Base-by-base conservation (phyloP, 2,888 invertebrate species). In the Drosophila atripex region DNA sequence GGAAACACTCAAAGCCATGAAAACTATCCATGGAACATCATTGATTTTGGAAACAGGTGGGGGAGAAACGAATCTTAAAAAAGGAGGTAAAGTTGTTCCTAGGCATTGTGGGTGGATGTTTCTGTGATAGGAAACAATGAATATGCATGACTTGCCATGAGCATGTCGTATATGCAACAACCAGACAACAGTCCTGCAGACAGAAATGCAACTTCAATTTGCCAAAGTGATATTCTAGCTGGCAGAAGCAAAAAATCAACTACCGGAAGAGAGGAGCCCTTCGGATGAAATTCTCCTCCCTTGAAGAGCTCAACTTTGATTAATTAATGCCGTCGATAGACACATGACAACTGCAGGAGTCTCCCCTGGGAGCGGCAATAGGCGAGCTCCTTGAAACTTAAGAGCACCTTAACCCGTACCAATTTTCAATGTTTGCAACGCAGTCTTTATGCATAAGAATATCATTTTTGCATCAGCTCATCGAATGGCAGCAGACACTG, bases 131-230 rank as follows among this genome's bases (percentile, higher is more conserved):
- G 86, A 85, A 88, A 87, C 89, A 88, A 85, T 85, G 84, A 88
- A 88, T 85, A 85, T 88, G 89, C 80, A 85, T 88, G 88, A 88
- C 75, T 86, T 71, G 66, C 32, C 77, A 71, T 76, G 76, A 80
- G 69, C 84, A 83, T 55, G 68, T 66, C 80, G 55, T 68, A 50
- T 49, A 57, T 51, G 51, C 74, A 76, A 43, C 57, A 76, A 43
- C 69, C 8, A 28, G 28, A 28, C 28, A 28, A 60, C 49, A 35
- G 56, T 32, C 56, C 46, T 46, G 52, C 64, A 57, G 64, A 68
- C 47, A 59, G 70, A 56, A 57, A 38, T 30, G 53, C 49, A 64
- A 85, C 89, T 88, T 86, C 86, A 88, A 85, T 85, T 88, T 85
- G 55, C 68, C 79, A 88, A 88, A 85, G 88, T 88, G 88, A 88